Conservation (phyloP, 2,797 vertebrate genomes). For the Eulemur coronatus region DNA sequence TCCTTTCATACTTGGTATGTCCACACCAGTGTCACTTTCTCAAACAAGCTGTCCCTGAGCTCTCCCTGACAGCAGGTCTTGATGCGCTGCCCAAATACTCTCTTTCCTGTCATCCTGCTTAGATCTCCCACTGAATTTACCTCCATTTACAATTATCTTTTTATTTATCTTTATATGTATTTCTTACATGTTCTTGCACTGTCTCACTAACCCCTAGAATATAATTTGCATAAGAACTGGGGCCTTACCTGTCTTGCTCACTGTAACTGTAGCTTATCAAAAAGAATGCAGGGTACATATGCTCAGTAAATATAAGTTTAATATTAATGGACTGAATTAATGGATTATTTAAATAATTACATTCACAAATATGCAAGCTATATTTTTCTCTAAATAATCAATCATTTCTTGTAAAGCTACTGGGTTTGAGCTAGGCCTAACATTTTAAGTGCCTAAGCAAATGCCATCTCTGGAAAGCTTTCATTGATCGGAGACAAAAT, state of each 20-base stretch:
- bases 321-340: not conserved
- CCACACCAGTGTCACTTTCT: not conserved
- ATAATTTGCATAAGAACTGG: not conserved
- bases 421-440: not conserved
- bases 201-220: not conserved
- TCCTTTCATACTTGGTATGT: not conserved
- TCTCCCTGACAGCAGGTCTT: not conserved
- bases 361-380: not conserved
- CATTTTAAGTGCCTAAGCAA: not conserved
- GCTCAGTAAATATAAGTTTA: not conserved
- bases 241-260: not conserved
- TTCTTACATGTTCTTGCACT: not conserved
- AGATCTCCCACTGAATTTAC: not conserved
- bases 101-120: not conserved
- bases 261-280: not conserved
- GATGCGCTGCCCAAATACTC: not conserved
- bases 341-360: not conserved
- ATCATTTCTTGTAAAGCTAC: not conserved
- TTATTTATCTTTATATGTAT: not conserved
- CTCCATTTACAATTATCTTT: not conserved
- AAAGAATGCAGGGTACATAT: not conserved
- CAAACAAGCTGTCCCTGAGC: not conserved
- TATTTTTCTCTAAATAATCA: not conserved
- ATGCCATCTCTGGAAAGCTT: not conserved
- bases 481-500: not conserved